Evolutionary conservation across 2,797 vertebrate species (phyloP), one percentile per base, ranked within the genome.

Genomic region (Otolemur crassicaudatus): DNA sequence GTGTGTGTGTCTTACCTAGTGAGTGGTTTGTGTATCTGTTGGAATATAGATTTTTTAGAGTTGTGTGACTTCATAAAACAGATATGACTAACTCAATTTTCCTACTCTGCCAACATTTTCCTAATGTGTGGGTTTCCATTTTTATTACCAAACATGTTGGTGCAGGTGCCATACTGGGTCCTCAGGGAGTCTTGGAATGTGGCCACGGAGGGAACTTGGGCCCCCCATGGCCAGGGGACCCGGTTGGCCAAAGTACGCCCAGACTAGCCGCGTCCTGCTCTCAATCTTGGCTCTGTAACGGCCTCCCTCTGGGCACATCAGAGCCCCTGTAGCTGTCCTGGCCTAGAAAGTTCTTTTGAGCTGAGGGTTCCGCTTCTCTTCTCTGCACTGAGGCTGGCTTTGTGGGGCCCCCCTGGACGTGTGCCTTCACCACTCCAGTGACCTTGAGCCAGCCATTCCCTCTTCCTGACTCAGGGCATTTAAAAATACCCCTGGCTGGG

Each of bases 211-310:
- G 87, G 84, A 37, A 69, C 13, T 70, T 17, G 34, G 37, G 37
- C 13, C 2, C 8, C 0, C 14, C 25, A 3, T 0, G 7, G 75
- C 70, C 3, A 65, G 2, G 14, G 67, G 3, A 1, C 19, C 0
- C 1, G 0, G 10, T 34, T 20, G 2, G 70, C 0, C 12, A 4
- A 7, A 31, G 29, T 70, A 60, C 34, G 12, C 58, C 27, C 53
- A 2, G 9, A 31, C 3, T 0, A 0, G 20, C 56, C 20, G 2
- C 79, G 16, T 49, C 20, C 9, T 19, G 22, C 1, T 17, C 29
- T 29, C 25, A 0, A 12, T 29, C 61, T 49, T 53, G 9, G 61
- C 4, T 43, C 31, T 7, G 14, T 19, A 2, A 10, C 19, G 46
- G 13, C 46, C 49, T 29, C 37, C 31, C 22, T 58, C 40, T 7